Evolutionary conservation across 1,140 invertebrate species (phyloP).

Genomic region (Nephotettix cincticeps): DNA sequence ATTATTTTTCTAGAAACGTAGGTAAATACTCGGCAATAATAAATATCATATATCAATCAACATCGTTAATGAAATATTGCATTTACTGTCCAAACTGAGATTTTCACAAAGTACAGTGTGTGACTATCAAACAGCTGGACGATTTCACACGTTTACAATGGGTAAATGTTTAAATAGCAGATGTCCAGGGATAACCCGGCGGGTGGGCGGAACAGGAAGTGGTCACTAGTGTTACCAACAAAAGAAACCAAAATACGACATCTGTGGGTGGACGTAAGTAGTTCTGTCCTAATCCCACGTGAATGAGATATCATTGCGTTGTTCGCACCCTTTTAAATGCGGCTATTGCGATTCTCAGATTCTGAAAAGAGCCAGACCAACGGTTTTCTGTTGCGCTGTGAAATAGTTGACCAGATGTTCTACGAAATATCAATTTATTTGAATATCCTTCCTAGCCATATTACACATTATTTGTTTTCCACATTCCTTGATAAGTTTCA

Average conservation of each 20-base stretch:
- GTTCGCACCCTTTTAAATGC: background rate
- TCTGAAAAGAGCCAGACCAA: background rate
- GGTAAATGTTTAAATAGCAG: slow-evolving; percentile 7
- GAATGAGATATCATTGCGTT: background rate
- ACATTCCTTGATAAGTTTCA: no score
- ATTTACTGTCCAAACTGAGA: no score
- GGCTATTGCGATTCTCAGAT: background rate
- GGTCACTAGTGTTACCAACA: slow-evolving; percentile 17
- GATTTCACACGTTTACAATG: slow-evolving; percentile 6
- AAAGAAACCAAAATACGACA: slow-evolving; percentile 14
- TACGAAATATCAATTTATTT: no score
- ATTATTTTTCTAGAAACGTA: no score
- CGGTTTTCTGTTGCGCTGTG: background rate
- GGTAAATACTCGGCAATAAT: no score
- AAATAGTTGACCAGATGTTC: no score
- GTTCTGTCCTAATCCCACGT: background rate
- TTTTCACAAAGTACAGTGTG: no score
- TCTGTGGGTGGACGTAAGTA: slow-evolving; percentile 12
- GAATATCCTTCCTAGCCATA: no score
- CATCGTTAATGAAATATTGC: no score
- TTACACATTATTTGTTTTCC: no score
- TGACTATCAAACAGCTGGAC: no score
- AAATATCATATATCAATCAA: no score
- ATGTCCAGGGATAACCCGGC: slow-evolving; percentile 16
- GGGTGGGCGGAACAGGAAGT: slow-evolving; percentile 14